These are phyloP conservation scores for Latrodectus hesperus DNA, from an alignment of 2,888 invertebrate species.

Conservation along the genomic window DNA sequence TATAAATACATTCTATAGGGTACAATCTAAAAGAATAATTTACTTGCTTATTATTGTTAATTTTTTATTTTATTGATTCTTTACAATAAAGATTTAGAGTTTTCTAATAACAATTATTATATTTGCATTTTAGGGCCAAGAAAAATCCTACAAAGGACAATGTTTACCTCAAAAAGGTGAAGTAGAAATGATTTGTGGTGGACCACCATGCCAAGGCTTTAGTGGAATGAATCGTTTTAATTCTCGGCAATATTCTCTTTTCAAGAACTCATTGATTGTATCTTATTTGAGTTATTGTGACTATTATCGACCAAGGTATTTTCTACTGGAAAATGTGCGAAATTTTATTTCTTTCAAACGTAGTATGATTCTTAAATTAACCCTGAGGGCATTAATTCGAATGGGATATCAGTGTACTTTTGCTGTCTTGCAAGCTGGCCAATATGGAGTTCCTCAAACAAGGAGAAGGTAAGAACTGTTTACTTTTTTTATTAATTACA, in stretches of 20 bases:
- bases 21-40: neutral
- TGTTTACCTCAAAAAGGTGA: conserved; percentile 84
- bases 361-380: conserved; percentile 86
- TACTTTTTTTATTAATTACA: too few species aligned
- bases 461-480: conserved; percentile 79
- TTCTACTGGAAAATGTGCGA: conserved; percentile 88
- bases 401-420: conserved; percentile 93
- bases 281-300: conserved; percentile 89
- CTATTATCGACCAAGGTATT: conserved; percentile 86
- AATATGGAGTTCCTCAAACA: conserved; percentile 89
- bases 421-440: conserved; percentile 89
- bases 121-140: conserved; percentile 73
- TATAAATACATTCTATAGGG: too few species aligned
- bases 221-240: conserved; percentile 93
- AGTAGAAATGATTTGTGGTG: conserved; percentile 88
- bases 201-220: conserved; percentile 92
- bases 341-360: conserved; percentile 89
- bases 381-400: conserved; percentile 83
- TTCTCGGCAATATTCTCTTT: conserved; percentile 86
- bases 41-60: neutral
- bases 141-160: conserved; percentile 74
- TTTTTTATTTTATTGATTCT: neutral
- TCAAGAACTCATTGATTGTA: conserved; percentile 86
- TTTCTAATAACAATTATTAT: too few species aligned
- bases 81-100: too few species aligned